Evolutionary conservation across 2,888 invertebrate species (phyloP), one percentile per base, ranked within the genome.

Genomic region (Isoperla grammatica): DNA sequence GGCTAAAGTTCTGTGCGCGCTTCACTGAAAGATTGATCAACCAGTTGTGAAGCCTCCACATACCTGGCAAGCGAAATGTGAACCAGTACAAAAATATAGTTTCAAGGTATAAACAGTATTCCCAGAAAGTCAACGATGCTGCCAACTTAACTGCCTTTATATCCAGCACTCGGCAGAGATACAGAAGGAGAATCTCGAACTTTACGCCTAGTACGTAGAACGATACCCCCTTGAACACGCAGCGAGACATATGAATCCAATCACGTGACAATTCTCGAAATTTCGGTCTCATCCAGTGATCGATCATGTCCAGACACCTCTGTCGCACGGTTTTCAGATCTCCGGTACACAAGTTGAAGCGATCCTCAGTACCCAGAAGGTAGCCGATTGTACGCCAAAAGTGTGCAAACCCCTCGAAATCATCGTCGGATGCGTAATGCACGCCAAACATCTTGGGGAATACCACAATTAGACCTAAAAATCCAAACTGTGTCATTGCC

Each of bases 351-450:
- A 64, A 20, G 50, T 64, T 64, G 56, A 46, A 64, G 19, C 55
- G 50, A 19, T 64, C 64, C 39, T 64, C 64, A n/a, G 61, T 71
- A 0, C 82, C 82, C 1, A 81, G 69, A 3, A 77, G 67, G 66
- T 77, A 78, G 1, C 80, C 81, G 11, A 81, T 67, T 11, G 74
- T 73, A 49, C 77, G 69, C 81, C 81, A 81, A 35, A 79, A 70
- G 63, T 81, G 78, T 22, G 79, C 73, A 64, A 78, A 78, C 22
- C 75, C 77, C 2, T 79, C 78, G 11, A 81, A 66, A 56, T 80
- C 78, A 11, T 74, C 72, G 1, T 74, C 70, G 15, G 70, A 73
- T 1, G 71, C 72, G 9, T 70, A 65, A 29, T 70, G 69, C 3
- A 73, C 66, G 1, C 75, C 76, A 59, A 53, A 53, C 53, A 39